phyloP scores from a whole-genome alignment of 2,888 invertebrate species.

The Ectropis crepuscularia region DNA sequence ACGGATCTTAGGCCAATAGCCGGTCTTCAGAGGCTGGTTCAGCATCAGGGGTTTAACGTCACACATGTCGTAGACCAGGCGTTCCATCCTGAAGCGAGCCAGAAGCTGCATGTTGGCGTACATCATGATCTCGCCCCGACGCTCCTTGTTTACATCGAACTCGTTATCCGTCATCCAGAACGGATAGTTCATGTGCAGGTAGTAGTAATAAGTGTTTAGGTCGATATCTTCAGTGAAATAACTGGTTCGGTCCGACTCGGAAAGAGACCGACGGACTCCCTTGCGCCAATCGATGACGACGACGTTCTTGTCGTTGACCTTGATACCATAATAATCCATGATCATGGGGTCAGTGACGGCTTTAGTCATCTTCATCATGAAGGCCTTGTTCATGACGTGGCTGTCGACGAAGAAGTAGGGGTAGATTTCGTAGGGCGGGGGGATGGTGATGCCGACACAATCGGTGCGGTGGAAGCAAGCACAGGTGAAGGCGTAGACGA shows the following conservation, averaged over 20 bases:
- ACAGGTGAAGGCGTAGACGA: constrained; percentile 88
- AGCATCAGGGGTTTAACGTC: constrained; percentile 77
- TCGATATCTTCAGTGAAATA: constrained; percentile 93
- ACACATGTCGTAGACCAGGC: constrained; percentile 78
- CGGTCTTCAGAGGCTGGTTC: constrained; percentile 70
- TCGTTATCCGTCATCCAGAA: constrained; percentile 87
- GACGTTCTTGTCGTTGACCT: constrained; percentile 81
- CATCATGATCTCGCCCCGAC: constrained; percentile 85
- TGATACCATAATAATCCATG: constrained; percentile 80
- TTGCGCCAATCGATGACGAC: constrained; percentile 89
- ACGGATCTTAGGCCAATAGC: constrained; percentile 86
- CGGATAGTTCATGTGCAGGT: constrained; percentile 88
- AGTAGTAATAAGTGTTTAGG: constrained; percentile 89
- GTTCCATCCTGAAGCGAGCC: constrained; percentile 84
- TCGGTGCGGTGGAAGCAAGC: constrained; percentile 89
- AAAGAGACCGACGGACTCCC: constrained; percentile 82
- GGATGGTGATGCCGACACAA: constrained; percentile 87
- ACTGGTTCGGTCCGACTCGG: constrained; percentile 85
- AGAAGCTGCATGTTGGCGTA: constrained; percentile 87
- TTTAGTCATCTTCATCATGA: constrained; percentile 86
- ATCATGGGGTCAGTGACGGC: constrained; percentile 82
- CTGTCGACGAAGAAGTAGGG: constrained; percentile 91
- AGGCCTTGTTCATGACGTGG: constrained; percentile 88
- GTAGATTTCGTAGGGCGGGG: constrained; percentile 90
- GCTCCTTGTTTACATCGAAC: constrained; percentile 74